phyloP scores from a whole-genome alignment of 2,113 vertebrate species.

The Odocoileus virginianus region DNA sequence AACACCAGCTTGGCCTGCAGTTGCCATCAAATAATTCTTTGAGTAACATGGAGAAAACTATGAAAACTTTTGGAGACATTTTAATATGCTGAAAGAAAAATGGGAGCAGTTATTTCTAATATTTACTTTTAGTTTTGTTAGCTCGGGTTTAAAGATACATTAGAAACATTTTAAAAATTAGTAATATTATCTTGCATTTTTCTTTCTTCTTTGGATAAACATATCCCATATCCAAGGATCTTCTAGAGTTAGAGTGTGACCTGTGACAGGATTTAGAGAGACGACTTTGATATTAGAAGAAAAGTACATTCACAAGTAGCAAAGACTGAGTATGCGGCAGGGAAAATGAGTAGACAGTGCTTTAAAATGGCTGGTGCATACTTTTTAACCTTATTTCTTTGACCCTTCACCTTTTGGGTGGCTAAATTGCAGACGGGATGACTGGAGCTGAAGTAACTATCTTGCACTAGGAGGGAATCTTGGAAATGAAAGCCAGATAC shows the following conservation, averaged over 20 bases:
- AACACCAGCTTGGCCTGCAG: background rate
- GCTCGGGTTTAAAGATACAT: background rate
- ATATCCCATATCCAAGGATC: background rate
- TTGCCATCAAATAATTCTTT: background rate
- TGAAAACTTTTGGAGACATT: background rate
- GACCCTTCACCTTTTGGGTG: background rate
- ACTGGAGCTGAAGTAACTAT: background rate
- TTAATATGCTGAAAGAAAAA: background rate
- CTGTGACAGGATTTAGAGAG: background rate
- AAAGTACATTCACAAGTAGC: background rate
- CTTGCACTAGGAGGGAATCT: background rate
- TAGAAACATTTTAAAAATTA: slow-evolving; percentile 11
- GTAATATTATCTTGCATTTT: background rate
- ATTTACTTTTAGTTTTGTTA: background rate
- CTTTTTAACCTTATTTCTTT: background rate
- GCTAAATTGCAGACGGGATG: background rate
- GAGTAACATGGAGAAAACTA: background rate
- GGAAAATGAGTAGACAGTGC: background rate
- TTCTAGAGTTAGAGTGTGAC: slow-evolving; percentile 9
- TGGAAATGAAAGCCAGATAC: background rate
- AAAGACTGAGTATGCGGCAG: background rate
- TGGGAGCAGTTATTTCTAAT: background rate
- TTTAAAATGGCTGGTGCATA: background rate
- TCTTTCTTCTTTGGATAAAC: background rate
- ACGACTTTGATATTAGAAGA: background rate